Evolutionary conservation across 1,140 invertebrate genomes (phyloP), one percentile per base, ranked within the genome.

Genomic region (Trypoxylus dichotomus): DNA sequence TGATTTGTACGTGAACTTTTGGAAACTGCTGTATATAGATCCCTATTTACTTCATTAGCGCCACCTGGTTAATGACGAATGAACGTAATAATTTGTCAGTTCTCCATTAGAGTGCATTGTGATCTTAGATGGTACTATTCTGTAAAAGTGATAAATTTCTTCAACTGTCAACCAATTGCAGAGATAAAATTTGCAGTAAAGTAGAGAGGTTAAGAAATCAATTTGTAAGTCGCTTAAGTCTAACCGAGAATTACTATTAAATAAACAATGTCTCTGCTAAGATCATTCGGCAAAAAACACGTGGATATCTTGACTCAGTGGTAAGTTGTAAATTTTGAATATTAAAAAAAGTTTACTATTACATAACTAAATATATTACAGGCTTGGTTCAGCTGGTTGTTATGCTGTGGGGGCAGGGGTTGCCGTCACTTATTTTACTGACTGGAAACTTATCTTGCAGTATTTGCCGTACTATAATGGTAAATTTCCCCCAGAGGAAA

Each of bases 381-480:
- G 92, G 89, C 29, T 90, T 27, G 88, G 91, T 58, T 91, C 92
- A 37, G 88, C 86, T 7, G 81, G 84, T 0, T 86, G 86, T 5
- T 95, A 91, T 84, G 93, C 93, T 76, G 88, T 88, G 47, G 85
- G 89, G 5, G 90, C 88, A 60, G 87, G 87, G 75, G 78, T 90
- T 11, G 86, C 84, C 0, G 42, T 92, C 3, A 84, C 92, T 10
- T 95, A 94, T 84, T 89, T 93, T 73, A 94, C 93, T 0, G 94
- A 95, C 81, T 95, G 94, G 94, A 93, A 92, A 86, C 81, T 90
- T 13, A 85, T 95, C 77, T 86, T 92, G 47, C 88, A 91, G 81
- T 91, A 93, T 83, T 85, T 95, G 60, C 94, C 94, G 24, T 93
- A 90, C 84, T 95, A 95, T 84, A 88, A 89, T 80, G 89, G 89